Evolutionary conservation across 2,888 invertebrate species (phyloP).

Genomic region (Autographa gamma): DNA sequence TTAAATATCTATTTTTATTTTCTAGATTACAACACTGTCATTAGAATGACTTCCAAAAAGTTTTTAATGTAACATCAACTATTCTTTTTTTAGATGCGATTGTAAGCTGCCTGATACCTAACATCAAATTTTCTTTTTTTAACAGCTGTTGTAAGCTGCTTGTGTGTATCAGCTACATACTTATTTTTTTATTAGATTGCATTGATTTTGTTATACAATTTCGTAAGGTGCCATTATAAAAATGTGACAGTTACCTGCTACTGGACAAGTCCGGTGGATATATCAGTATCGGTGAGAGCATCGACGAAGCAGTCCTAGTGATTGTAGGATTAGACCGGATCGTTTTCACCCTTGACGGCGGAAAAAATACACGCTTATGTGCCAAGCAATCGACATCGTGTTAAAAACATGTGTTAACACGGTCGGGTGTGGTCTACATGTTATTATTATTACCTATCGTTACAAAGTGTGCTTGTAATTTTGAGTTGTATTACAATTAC

Average conservation of each 20-base stretch:
- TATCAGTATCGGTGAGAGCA: constrained; percentile 89
- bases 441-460: constrained; percentile 32
- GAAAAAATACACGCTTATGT: constrained; percentile 85
- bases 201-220: not conserved
- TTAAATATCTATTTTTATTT: not conserved
- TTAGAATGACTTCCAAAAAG: not conserved
- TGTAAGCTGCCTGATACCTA: too few relatives aligned
- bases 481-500: constrained; percentile 27
- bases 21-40: not conserved
- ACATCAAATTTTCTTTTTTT: not conserved
- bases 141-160: too few relatives aligned
- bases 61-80: not conserved
- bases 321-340: constrained; percentile 88
- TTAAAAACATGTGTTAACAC: constrained; percentile 62
- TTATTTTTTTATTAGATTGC: too few relatives aligned
- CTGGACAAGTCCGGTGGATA: constrained; percentile 87
- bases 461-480: constrained; percentile 34
- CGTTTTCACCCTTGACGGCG: constrained; percentile 85
- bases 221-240: constrained; percentile 48
- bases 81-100: too few relatives aligned
- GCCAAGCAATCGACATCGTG: constrained; percentile 79
- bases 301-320: constrained; percentile 88
- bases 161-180: too few relatives aligned
- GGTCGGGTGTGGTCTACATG: constrained; percentile 49
- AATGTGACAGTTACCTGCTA: constrained; percentile 80